Conservation (phyloP, 1,140 invertebrate genomes). For the Sogatella furcifera region DNA sequence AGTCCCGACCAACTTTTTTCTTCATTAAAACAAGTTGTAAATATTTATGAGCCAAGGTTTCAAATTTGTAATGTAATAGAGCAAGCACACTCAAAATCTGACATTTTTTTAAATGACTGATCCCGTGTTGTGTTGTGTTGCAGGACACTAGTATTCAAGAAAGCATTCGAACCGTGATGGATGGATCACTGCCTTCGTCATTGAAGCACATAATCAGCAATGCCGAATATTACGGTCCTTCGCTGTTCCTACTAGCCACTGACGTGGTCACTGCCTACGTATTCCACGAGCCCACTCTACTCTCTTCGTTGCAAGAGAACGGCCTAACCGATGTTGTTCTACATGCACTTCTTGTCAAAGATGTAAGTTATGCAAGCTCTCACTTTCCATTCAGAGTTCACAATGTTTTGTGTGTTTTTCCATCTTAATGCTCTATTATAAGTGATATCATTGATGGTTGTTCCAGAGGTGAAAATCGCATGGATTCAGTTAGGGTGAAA, state of each 20-base stretch:
- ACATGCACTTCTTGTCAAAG: constrained; percentile 76
- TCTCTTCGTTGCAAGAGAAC: constrained; percentile 77
- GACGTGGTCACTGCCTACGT: constrained; percentile 88
- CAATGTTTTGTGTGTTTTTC: no score
- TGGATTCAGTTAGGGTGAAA: no score
- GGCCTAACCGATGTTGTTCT: constrained; percentile 83
- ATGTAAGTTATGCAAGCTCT: constrained; percentile 45
- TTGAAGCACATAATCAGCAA: constrained; percentile 87
- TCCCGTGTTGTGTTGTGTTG: neutral
- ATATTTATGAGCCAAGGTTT: no score
- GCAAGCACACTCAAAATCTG: no score
- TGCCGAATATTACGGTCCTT: constrained; percentile 85
- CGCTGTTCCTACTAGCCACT: constrained; percentile 77
- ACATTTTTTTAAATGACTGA: neutral
- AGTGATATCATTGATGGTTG: no score
- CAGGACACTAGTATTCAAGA: constrained; percentile 69
- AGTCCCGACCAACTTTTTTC: no score
- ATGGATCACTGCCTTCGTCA: constrained; percentile 70
- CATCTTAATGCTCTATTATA: no score
- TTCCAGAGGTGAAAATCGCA: no score
- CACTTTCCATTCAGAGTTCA: no score
- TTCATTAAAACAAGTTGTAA: no score
- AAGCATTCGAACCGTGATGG: constrained; percentile 83
- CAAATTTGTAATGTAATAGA: no score
- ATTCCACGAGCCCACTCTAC: constrained; percentile 82